Base-by-base conservation (phyloP, 2,797 vertebrate genomes). In the Euthynnus affinis region DNA sequence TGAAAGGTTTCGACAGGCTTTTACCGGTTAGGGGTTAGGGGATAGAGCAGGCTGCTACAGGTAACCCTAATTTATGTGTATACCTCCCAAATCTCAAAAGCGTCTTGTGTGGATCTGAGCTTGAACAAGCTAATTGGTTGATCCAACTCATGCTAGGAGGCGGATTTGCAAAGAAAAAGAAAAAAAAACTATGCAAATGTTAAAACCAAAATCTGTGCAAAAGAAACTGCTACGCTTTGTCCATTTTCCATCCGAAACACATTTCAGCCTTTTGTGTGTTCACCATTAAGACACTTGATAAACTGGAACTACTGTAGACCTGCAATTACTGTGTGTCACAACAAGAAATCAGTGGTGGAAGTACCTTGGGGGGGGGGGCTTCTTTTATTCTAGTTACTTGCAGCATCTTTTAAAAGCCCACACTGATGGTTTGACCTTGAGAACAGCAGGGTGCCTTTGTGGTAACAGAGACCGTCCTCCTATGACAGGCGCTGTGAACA, bases 391-490 rank as follows among this genome's bases (percentile, higher is more conserved):
- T 65, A 6, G 52, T 18, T 52, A 40, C 27, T 14, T 34, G 5
- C 29, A 53, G 40, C 42, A 44, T 69, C 69, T 65, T 34, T 49
- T 14, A 61, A 27, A 60, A 48, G 3, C n/a, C 25, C 46, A 25
- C 67, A 9, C 49, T 58, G 55, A 67, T 40, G 67, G 59, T 68
- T 12, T 78, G 80, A 88, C 83, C 82, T 84, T 86, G 58, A 82
- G 9, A n/a, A 64, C 70, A 52, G 68, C 71, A 40, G 42, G 53
- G 61, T 22, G 64, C 42, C 29, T 84, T 59, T 67, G 37, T 68
- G 51, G 49, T 49, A 9, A 73, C 56, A 72, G 37, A 64, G 68
- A 64, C 51, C 42, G 42, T 32, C 66, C 49, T 72, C 27, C 32
- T 32, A 13, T 65, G 42, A 60, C 25, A 51, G 22, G 48, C 65